Evolutionary conservation across 2,113 vertebrate genomes (phyloP).

Genomic region (Myocastor coypus): DNA sequence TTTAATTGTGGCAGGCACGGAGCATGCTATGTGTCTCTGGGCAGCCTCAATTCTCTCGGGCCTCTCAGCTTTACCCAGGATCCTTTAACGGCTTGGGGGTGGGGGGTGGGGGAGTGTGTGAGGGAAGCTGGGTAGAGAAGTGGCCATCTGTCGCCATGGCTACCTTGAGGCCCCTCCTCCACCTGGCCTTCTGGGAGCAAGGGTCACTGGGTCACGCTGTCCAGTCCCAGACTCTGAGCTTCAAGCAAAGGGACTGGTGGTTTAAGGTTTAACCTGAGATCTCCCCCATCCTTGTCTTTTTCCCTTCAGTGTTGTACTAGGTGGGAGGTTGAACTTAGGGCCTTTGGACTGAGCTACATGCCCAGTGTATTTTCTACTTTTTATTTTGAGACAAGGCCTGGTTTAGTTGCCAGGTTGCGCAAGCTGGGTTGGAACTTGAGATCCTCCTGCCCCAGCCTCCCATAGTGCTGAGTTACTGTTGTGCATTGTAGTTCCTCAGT

Average conservation of each 20-base stretch:
- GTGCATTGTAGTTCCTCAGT: neutral
- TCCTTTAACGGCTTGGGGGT: neutral
- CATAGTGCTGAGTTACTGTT: neutral
- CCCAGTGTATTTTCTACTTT: neutral
- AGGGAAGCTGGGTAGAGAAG: conserved; percentile 1
- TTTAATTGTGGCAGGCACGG: neutral
- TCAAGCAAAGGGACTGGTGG: neutral
- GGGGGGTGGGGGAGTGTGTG: fast-evolving
- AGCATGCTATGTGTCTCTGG: neutral
- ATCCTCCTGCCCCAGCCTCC: neutral
- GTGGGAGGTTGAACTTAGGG: neutral
- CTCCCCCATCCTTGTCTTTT: neutral
- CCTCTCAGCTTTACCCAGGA: neutral
- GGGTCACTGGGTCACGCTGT: conserved; percentile 52
- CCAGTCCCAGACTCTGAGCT: conserved; percentile 56
- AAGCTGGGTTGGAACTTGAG: neutral
- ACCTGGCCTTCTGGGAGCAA: conserved; percentile 17
- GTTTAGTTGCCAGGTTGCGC: neutral
- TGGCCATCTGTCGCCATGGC: conserved; percentile 27
- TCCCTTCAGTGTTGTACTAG: neutral
- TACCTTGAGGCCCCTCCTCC: neutral
- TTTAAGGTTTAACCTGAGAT: conserved; percentile 69
- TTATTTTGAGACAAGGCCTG: neutral
- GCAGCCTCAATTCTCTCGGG: neutral
- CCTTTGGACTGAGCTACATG: neutral